A percentile compares a stretch with the other conserved stretches of the same genome.
phyloP scores from a whole-genome alignment of 2,113 vertebrate genomes.

The Oreocharis arfaki region DNA sequence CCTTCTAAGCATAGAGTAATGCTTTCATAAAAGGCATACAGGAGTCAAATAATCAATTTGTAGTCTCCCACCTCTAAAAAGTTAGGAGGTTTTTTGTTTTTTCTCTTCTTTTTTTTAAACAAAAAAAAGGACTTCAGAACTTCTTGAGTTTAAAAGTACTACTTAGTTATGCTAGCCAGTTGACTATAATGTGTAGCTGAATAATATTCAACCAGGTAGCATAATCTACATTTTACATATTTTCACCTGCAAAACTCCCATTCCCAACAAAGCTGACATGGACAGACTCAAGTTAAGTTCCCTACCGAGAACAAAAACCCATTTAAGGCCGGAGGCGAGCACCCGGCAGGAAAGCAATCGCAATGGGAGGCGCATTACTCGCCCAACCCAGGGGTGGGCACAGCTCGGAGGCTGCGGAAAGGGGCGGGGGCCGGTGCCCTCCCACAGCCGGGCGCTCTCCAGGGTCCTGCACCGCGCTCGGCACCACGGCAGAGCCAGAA shows the following conservation, averaged over 20 bases:
- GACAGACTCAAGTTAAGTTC: too few relatives aligned
- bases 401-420: not conserved
- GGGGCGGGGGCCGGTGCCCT: accelerated
- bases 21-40: not conserved
- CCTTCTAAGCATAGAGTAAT: not conserved
- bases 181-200: accelerated
- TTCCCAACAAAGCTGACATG: not conserved
- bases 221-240: accelerated
- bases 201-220: not conserved
- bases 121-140: not conserved
- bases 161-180: not conserved
- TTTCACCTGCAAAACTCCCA: not conserved
- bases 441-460: not conserved
- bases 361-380: accelerated
- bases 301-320: too few relatives aligned
- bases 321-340: accelerated
- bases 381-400: accelerated
- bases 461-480: not conserved
- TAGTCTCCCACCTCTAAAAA: not conserved
- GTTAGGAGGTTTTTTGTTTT: accelerated
- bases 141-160: not conserved
- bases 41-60: not conserved
- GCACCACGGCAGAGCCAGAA: accelerated
- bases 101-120: not conserved
- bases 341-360: accelerated